These are phyloP conservation scores for Crenuchus spilurus DNA, from an alignment of 2,797 vertebrate species.

Conservation along the genomic window DNA sequence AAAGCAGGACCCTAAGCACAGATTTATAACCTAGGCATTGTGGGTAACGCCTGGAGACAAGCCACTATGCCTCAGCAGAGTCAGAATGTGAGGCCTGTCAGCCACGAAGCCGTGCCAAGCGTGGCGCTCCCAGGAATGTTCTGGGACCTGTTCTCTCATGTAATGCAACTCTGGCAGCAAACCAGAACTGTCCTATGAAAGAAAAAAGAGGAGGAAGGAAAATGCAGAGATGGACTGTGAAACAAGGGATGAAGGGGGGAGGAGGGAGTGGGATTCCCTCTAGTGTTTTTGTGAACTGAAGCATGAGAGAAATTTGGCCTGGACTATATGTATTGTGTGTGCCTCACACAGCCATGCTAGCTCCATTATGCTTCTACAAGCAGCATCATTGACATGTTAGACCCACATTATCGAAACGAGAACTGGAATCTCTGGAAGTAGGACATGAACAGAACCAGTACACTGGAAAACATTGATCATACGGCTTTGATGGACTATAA, in stretches of 20 bases:
- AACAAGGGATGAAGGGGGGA: neutral
- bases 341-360: neutral
- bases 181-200: slow-evolving; percentile 24
- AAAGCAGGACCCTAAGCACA: neutral
- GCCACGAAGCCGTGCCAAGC: slow-evolving; percentile 29
- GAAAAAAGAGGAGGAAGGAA: neutral
- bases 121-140: slow-evolving; percentile 51
- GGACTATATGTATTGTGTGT: neutral
- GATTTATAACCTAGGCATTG: slow-evolving; percentile 1
- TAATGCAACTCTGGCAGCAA: slow-evolving; percentile 30
- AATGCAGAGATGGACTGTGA: slow-evolving; percentile 18
- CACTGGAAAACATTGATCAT: too few relatives aligned
- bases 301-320: neutral
- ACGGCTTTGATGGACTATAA: too few relatives aligned
- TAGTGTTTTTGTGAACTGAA: neutral
- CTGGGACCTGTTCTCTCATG: slow-evolving; percentile 48
- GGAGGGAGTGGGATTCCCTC: neutral
- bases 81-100: slow-evolving; percentile 14
- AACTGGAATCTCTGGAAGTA: too few relatives aligned
- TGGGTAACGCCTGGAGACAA: neutral
- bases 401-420: too few relatives aligned
- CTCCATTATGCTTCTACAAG: neutral
- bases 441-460: too few relatives aligned
- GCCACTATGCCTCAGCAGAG: neutral
- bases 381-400: too few relatives aligned